Percentiles rank a stretch among this genome's conserved stretches.
Conservation (phyloP, 2,888 invertebrate species). For the Neoaliturus tenellus region DNA sequence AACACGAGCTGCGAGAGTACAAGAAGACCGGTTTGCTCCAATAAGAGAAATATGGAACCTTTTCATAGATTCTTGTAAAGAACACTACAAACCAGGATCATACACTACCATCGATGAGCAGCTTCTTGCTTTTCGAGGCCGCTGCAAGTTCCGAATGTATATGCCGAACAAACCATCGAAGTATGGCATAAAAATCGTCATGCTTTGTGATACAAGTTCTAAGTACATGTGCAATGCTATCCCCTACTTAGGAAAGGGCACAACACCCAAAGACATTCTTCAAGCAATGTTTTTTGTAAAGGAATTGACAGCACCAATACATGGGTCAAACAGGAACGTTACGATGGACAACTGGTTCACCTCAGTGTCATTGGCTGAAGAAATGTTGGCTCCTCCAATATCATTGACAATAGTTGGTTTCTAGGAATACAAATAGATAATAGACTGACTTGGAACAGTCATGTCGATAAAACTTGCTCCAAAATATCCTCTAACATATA, state of each 20-base stretch:
- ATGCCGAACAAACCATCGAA: constrained; percentile 63
- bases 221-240: constrained; percentile 55
- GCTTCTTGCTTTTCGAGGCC: constrained; percentile 59
- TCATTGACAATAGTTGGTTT: constrained; percentile 26
- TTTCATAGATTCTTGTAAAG: constrained; percentile 63
- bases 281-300: constrained; percentile 49
- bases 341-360: constrained; percentile 52
- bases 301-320: constrained; percentile 44
- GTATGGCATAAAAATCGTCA: constrained; percentile 56
- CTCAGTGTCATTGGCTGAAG: constrained; percentile 38
- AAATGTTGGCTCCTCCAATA: constrained; percentile 5
- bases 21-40: constrained; percentile 66
- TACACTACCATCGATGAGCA: constrained; percentile 60
- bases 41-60: constrained; percentile 67
- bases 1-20: constrained; percentile 55
- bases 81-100: constrained; percentile 57
- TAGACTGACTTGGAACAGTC: too few relatives aligned
- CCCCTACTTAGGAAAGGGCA: constrained; percentile 56
- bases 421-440: too few relatives aligned
- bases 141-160: constrained; percentile 58
- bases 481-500: too few relatives aligned
- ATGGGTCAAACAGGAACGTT: constrained; percentile 35
- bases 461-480: too few relatives aligned
- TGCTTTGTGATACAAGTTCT: constrained; percentile 52
- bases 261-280: neutral